A percentile compares a stretch with the other conserved stretches of the same genome.
These are phyloP conservation scores for Ictidomys tridecemlineatus DNA, from an alignment of 2,113 vertebrate genomes.

Conservation along the genomic window DNA sequence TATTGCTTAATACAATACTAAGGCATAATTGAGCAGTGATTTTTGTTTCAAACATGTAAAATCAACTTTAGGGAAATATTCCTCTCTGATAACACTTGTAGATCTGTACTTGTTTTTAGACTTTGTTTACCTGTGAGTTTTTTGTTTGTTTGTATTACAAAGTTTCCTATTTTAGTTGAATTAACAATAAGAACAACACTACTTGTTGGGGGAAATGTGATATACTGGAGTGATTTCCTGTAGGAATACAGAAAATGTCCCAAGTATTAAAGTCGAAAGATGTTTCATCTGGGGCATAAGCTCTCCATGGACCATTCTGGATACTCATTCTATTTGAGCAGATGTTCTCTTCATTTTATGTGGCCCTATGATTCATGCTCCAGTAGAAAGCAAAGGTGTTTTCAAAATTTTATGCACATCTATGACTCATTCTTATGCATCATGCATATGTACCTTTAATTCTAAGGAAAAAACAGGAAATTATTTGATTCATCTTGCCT, in stretches of 20 bases:
- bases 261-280: neutral
- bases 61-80: neutral
- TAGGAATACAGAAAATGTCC: neutral
- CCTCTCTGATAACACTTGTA: constrained; percentile 7
- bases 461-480: constrained; percentile 7
- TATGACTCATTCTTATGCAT: neutral
- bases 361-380: neutral
- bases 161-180: neutral
- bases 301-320: neutral
- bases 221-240: neutral
- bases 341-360: constrained; percentile 58
- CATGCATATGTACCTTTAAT: neutral
- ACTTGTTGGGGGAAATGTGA: neutral
- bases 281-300: neutral
- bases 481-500: constrained; percentile 29
- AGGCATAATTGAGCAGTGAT: neutral
- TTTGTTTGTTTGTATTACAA: neutral
- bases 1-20: constrained; percentile 47
- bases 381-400: constrained; percentile 45
- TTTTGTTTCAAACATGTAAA: constrained; percentile 54
- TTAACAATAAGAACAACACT: neutral
- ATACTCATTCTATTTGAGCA: neutral
- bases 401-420: constrained; percentile 10
- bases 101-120: constrained; percentile 13
- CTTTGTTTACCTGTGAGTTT: neutral